phyloP scores from a whole-genome alignment of 1,140 invertebrate genomes.

The Drosophila busckii region DNA sequence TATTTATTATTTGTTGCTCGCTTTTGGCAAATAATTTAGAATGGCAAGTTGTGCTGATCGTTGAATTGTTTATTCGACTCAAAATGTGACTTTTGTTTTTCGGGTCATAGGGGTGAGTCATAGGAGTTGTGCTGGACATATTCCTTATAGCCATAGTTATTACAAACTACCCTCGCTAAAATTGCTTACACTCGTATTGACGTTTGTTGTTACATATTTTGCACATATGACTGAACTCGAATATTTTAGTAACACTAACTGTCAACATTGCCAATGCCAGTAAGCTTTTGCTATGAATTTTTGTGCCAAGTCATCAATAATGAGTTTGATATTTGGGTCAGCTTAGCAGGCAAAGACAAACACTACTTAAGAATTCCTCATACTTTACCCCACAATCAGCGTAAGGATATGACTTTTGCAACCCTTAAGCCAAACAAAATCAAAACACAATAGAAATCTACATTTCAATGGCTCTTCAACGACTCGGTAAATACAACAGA shows the following conservation, averaged over 20 bases:
- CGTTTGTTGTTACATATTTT: constrained; percentile 37
- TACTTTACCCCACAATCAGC: constrained; percentile 6
- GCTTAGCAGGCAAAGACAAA: constrained; percentile 9
- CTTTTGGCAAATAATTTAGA: constrained; percentile 48
- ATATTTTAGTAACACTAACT: no score
- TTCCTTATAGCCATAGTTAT: neutral
- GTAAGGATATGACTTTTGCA: constrained; percentile 3
- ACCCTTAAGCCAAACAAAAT: constrained; percentile 4
- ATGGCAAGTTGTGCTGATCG: constrained; percentile 40
- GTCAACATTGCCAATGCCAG: constrained; percentile 51
- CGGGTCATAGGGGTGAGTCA: neutral
- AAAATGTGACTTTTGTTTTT: constrained; percentile 7
- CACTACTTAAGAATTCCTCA: constrained; percentile 5
- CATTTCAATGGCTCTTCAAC: constrained; percentile 49
- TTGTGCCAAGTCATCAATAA: constrained; percentile 55
- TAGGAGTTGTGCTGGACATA: no score
- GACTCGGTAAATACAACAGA: constrained; percentile 1
- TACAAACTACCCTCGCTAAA: constrained; percentile 8
- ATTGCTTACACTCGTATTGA: constrained; percentile 35
- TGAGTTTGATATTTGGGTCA: constrained; percentile 53
- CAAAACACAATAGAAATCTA: constrained; percentile 51
- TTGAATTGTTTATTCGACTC: constrained; percentile 32
- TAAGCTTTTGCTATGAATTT: constrained; percentile 42
- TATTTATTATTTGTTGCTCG: constrained; percentile 57
- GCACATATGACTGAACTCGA: constrained; percentile 46